Evolutionary conservation across 2,113 vertebrate genomes (phyloP), one percentile per base, ranked within the genome.

Genomic region (Scortum barcoo): DNA sequence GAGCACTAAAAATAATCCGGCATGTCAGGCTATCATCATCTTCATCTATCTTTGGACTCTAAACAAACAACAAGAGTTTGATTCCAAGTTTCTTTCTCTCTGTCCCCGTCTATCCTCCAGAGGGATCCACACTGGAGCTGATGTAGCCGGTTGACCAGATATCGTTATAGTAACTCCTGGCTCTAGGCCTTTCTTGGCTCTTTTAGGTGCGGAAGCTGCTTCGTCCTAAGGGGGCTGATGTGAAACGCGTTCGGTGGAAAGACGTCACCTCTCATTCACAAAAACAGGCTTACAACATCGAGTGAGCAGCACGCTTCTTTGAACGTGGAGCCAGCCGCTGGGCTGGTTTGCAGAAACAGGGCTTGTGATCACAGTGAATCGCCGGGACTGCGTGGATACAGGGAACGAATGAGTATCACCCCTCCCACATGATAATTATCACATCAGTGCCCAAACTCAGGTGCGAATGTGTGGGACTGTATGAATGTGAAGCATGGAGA

Each of bases 161-260:
- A 85, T 87, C 11, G n/a, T 83, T 61, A 87, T 89, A 78, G 85
- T 84, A 85, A 92, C 87, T 6, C 73, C 38, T 58, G 69, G 74
- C 69, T 46, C n/a, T 38, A 30, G 54, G 50, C 72, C 73, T 72
- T 62, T 71, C 51, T 42, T 66, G 58, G 69, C 80, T 75, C 73
- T 79, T 79, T 79, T 61, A 50, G 38, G 36, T 79, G 56, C 28
- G 28, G 62, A 68, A 61, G 71, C 71, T 66, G 60, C 51, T 80
- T 83, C 11, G 38, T 67, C 82, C 80, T 38, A 24, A 57, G 83
- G 72, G 78, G 56, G 56, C 58, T 17, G 40, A 57, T 74, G 60
- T 56, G 24, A 51, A 16, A 36, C 71, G 56, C 44, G 6, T 86
- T 79, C n/a, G 51, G 9, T 50, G 69, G 66, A 86, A 73, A 83